Evolutionary conservation across 2,113 vertebrate species (phyloP), one percentile per base, ranked within the genome.

Genomic region (Urocynchramus pylzowi): DNA sequence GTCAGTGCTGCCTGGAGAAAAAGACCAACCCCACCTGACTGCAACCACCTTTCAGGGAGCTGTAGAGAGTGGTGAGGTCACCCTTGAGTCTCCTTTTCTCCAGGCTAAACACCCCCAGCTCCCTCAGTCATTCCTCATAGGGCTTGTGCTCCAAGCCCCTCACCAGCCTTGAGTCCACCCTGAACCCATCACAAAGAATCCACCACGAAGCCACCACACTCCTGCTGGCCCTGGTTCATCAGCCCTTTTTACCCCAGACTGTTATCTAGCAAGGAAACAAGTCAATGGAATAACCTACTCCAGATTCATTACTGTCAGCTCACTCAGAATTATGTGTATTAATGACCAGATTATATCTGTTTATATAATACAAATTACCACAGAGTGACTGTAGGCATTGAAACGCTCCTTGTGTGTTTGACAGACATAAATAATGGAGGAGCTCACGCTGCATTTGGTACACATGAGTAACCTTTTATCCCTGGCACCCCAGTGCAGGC

Each of bases 291-390:
- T 50, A 83, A 84, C 52, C 74, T 4, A 42, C 77, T 92, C 73
- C 76, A 49, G 91, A 74, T 93, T 97, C 94, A 95, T 97, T 96
- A 95, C 93, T 97, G 97, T 97, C 97, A 96, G 81, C 81, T 90
- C 87, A 4, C 91, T 75, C 79, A 76, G 96, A 96, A 96, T 95
- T 97, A 92, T 92, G 77, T 92, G 84, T 97, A 95, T 98, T 98
- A 97, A 98, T 97, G 96, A 94, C 83, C 92, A 90, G 87, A 97
- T 96, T 80, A 97, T 95, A 96, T 97, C 96, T 95, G 95, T 94
- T 92, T 95, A 93, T 95, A 93, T 92, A 97, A 95, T 68, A 97
- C 94, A 96, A 97, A 96, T 97, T 94, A 96, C 86, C 93, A 76
- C 12, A 57, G 85, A 91, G 88, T 13, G 44, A 95, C 96, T 71